phyloP scores from a whole-genome alignment of 2,113 vertebrate genomes.

The Notothenia coriiceps region DNA sequence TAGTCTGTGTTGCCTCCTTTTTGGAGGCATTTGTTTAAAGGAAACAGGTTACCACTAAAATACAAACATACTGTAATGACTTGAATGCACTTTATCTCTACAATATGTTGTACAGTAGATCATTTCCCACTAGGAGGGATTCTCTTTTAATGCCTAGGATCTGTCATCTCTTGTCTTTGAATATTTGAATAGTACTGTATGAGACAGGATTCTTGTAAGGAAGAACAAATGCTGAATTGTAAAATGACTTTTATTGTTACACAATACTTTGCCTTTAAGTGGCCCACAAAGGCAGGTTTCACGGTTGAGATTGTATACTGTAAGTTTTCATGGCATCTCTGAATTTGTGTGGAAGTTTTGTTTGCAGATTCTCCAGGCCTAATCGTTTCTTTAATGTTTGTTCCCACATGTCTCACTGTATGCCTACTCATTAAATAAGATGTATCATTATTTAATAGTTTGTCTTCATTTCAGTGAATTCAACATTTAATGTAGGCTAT shows the following conservation, averaged over 20 bases:
- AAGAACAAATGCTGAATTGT: background rate
- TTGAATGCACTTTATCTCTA: constrained; percentile 4
- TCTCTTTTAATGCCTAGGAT: background rate
- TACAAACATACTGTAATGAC: background rate
- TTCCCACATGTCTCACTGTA: background rate
- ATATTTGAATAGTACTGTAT: background rate
- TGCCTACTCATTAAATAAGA: background rate
- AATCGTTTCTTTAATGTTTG: background rate
- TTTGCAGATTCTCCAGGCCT: background rate
- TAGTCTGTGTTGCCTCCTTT: background rate
- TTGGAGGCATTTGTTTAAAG: constrained; percentile 38
- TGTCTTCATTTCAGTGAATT: background rate
- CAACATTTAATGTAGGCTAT: background rate
- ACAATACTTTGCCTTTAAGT: background rate
- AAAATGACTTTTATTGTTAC: background rate
- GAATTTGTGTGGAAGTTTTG: background rate
- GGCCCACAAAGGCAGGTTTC: background rate
- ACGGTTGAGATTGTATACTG: background rate
- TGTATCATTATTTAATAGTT: background rate
- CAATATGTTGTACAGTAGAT: constrained; percentile 16
- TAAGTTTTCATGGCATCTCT: background rate
- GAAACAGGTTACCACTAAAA: constrained; percentile 20
- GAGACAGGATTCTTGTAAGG: background rate
- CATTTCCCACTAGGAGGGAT: constrained; percentile 9
- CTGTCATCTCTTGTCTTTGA: background rate